A percentile compares a stretch with the other conserved stretches of the same genome.
Conservation (phyloP, 64 coral and sea anemone species). For the Pocillopora verrucosa region DNA sequence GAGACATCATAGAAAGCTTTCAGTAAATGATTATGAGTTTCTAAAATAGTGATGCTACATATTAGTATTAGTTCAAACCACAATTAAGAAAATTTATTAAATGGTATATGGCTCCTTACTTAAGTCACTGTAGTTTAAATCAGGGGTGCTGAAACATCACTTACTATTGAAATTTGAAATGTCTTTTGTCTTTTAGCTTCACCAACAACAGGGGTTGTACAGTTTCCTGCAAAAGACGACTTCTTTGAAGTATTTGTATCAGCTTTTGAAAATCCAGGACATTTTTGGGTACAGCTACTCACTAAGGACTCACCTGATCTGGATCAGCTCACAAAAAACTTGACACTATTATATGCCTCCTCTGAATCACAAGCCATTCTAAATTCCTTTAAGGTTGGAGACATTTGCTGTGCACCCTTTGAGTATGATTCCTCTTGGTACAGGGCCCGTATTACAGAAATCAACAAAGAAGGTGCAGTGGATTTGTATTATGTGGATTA, state of each 20-base stretch:
- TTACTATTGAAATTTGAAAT: background rate
- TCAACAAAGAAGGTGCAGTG: conserved; percentile 46
- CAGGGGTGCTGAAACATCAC: too few relatives aligned
- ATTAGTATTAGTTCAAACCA: too few relatives aligned
- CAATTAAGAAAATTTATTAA: too few relatives aligned
- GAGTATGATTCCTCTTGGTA: conserved; percentile 63
- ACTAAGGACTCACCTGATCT: conserved; percentile 44
- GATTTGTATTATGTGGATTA: conserved; percentile 67
- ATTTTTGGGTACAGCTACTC: conserved; percentile 61
- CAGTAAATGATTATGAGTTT: too few relatives aligned
- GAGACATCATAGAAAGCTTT: too few relatives aligned
- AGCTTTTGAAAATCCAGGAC: conserved; percentile 57
- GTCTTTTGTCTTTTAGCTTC: conserved; percentile 2
- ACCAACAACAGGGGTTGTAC: conserved; percentile 9
- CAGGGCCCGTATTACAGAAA: conserved; percentile 51
- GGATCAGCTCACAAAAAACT: conserved; percentile 32
- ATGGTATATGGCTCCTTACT: too few relatives aligned
- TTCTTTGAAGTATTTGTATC: conserved; percentile 60
- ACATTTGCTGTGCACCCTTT: conserved; percentile 50
- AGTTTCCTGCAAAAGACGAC: conserved; percentile 40
- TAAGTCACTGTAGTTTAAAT: too few relatives aligned
- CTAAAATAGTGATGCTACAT: too few relatives aligned
- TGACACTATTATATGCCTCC: conserved; percentile 17
- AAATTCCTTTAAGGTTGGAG: conserved; percentile 54
- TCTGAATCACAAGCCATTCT: conserved; percentile 16